Evolutionary conservation across 2,113 vertebrate genomes (phyloP).

Genomic region (Miniopterus natalensis): DNA sequence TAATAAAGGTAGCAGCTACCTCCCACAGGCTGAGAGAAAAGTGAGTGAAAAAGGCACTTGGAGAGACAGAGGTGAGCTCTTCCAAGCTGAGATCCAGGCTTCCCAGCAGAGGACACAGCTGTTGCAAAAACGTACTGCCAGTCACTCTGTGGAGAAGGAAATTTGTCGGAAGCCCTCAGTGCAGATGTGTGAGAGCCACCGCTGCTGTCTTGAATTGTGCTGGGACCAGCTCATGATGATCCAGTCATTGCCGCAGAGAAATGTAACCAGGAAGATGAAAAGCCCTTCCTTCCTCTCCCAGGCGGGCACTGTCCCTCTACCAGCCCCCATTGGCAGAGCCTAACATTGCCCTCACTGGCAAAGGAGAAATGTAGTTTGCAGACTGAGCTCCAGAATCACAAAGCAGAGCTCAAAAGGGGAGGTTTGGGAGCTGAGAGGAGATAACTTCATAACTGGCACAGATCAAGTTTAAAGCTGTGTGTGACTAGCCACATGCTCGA

Average conservation of each 20-base stretch:
- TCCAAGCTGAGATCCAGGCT: not conserved
- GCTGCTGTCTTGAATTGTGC: not conserved
- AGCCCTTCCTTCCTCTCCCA: not conserved
- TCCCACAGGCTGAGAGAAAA: not conserved
- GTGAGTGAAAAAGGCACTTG: not conserved
- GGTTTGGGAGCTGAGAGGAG: not conserved
- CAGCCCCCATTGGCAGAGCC: not conserved
- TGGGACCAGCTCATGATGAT: not conserved
- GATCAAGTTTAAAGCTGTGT: not conserved
- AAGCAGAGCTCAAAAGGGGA: not conserved
- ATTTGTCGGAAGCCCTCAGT: not conserved
- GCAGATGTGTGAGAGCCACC: not conserved
- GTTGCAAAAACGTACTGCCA: not conserved
- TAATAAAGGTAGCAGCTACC: not conserved
- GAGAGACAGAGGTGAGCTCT: not conserved
- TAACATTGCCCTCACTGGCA: not conserved
- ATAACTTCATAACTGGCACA: not conserved
- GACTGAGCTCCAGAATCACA: not conserved
- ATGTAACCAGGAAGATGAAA: not conserved
- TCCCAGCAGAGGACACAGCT: not conserved
- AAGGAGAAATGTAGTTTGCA: not conserved
- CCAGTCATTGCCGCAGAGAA: not conserved
- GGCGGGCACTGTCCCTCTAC: not conserved
- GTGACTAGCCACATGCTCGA: no score
- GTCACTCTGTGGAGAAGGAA: not conserved